Evolutionary conservation across 1,140 invertebrate species (phyloP).

Genomic region (Tribolium madens): DNA sequence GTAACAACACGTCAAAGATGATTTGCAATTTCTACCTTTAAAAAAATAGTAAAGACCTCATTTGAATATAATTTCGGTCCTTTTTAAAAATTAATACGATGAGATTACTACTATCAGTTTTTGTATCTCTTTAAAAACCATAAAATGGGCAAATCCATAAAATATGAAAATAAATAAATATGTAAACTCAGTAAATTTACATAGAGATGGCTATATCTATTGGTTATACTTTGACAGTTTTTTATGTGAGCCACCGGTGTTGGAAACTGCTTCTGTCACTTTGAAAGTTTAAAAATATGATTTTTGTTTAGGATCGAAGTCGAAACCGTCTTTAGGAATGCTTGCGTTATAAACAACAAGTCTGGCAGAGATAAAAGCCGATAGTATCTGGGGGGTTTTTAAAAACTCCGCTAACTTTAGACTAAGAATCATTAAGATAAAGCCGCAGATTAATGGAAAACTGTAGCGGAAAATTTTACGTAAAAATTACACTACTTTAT

Average conservation of each 20-base stretch:
- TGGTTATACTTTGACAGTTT: not conserved
- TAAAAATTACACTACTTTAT: constrained; percentile 66
- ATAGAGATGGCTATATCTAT: constrained; percentile 5
- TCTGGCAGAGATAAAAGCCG: constrained; percentile 56
- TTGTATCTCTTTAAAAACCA: not conserved
- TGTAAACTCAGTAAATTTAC: constrained; percentile 14
- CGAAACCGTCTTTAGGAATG: constrained; percentile 5
- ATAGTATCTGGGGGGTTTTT: constrained; percentile 61
- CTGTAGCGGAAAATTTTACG: constrained; percentile 65
- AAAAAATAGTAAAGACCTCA: constrained; percentile 8
- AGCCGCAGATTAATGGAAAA: constrained; percentile 65
- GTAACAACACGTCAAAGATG: not conserved
- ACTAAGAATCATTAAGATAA: constrained; percentile 67
- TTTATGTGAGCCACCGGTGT: constrained; percentile 9
- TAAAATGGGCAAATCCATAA: not conserved
- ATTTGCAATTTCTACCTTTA: not conserved
- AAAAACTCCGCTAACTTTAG: constrained; percentile 64
- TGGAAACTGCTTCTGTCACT: not conserved
- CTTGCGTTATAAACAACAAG: constrained; percentile 56
- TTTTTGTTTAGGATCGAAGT: constrained; percentile 17
- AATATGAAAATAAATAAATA: constrained; percentile 9
- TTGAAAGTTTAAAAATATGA: constrained; percentile 1
- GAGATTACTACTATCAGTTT: not conserved
- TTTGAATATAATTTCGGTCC: not conserved
- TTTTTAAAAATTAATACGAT: constrained; percentile 4